Conservation (phyloP, 2,113 vertebrate species). For the Coreoperca whiteheadi region DNA sequence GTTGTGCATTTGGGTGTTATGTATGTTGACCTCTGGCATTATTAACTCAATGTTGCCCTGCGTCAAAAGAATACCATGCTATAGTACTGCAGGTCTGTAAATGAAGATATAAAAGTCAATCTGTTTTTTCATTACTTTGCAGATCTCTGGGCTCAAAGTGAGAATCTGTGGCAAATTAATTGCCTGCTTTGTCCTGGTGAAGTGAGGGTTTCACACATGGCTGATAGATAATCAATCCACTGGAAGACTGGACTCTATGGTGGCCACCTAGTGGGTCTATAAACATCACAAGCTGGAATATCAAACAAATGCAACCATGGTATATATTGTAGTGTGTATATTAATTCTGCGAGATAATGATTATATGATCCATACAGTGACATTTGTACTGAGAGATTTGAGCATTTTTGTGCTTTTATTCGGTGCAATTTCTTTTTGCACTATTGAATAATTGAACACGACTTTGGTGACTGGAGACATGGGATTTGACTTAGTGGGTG, state of each 20-base stretch:
- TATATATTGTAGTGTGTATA: background rate
- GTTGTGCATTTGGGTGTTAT: background rate
- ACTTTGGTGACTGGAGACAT: background rate
- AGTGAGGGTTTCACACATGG: conserved; percentile 29
- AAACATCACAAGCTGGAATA: background rate
- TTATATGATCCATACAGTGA: background rate
- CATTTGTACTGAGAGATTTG: background rate
- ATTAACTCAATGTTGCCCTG: background rate
- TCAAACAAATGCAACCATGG: background rate
- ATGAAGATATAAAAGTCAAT: conserved; percentile 13
- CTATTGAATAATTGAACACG: conserved; percentile 5
- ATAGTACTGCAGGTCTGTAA: background rate
- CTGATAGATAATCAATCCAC: conserved; percentile 37
- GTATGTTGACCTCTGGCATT: conserved; percentile 5
- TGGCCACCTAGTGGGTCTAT: background rate
- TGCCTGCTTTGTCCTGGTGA: conserved; percentile 15
- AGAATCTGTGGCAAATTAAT: conserved; percentile 54
- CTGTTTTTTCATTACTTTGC: conserved; percentile 44
- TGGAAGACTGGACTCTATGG: background rate
- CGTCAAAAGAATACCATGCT: background rate
- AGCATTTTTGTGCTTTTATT: background rate
- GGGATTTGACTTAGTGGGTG: background rate
- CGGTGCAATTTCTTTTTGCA: background rate
- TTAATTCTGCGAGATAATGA: background rate
- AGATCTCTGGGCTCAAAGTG: conserved; percentile 16